Percentiles rank a stretch among this genome's conserved stretches.
phyloP scores from a whole-genome alignment of 2,888 invertebrate species.

The Cepaea hortensis region DNA sequence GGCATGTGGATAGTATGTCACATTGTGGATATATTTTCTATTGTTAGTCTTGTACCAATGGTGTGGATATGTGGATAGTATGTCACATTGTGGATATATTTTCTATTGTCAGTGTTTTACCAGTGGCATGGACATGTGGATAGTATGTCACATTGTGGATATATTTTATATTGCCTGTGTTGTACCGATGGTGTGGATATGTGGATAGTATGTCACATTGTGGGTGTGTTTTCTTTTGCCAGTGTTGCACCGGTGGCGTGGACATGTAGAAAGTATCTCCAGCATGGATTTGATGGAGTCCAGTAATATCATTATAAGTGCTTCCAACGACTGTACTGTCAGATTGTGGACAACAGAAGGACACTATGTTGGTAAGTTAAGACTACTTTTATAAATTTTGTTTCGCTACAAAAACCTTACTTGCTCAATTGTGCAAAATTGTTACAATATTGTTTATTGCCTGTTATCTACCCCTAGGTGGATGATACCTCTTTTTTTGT shows the following conservation, averaged over 20 bases:
- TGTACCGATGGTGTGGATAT: too few species aligned
- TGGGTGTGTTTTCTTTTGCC: not conserved
- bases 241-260: constrained; percentile 74
- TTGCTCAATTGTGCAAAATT: too few species aligned
- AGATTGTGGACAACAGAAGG: constrained; percentile 75
- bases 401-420: too few species aligned
- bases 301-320: constrained; percentile 71
- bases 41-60: too few species aligned
- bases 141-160: constrained; percentile 59
- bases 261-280: constrained; percentile 75
- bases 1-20: constrained; percentile 73
- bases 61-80: too few species aligned
- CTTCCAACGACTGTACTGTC: constrained; percentile 75
- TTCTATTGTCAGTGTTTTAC: constrained; percentile 62
- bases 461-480: too few species aligned
- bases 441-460: too few species aligned
- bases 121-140: constrained; percentile 76
- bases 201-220: not conserved
- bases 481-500: too few species aligned
- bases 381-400: too few species aligned
- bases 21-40: too few species aligned
- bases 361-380: constrained; percentile 73
- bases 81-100: not conserved
- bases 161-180: too few species aligned
- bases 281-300: constrained; percentile 73